Percentiles rank a stretch among this genome's conserved stretches.
These are phyloP conservation scores for Axea sp. DNA, from an alignment of 2,888 invertebrate genomes.

Conservation along the genomic window DNA sequence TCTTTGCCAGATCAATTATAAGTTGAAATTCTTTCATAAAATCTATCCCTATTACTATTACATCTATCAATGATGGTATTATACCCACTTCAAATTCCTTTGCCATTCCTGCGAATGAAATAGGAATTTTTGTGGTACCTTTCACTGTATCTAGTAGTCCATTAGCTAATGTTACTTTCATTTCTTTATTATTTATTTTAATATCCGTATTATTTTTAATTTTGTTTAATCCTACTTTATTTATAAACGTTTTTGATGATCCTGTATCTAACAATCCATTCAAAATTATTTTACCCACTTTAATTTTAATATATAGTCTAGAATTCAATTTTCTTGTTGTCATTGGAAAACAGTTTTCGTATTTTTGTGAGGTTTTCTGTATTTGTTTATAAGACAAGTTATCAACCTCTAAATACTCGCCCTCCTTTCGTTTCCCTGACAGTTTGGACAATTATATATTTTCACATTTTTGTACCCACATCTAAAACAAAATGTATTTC, in stretches of 20 bases:
- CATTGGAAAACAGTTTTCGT: constrained; percentile 36
- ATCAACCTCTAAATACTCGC: too few species aligned
- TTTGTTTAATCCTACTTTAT: constrained; percentile 9
- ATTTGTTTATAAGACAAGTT: too few species aligned
- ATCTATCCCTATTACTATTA: constrained; percentile 22
- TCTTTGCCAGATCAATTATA: constrained; percentile 18
- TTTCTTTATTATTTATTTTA: neutral
- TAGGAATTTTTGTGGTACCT: neutral
- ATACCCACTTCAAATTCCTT: constrained; percentile 3
- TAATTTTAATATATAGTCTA: constrained; percentile 2
- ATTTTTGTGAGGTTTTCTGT: too few species aligned
- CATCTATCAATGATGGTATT: constrained; percentile 6
- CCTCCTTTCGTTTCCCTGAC: too few species aligned
- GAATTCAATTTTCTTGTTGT: constrained; percentile 19
- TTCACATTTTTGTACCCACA: too few species aligned
- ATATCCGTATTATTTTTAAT: too few species aligned
- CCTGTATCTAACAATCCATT: constrained; percentile 21
- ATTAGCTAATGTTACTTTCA: neutral
- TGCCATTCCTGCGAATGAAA: neutral
- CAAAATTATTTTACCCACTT: neutral
- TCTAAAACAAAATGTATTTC: too few species aligned
- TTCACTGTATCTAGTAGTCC: neutral
- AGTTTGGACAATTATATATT: too few species aligned
- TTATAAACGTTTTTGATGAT: constrained; percentile 32
- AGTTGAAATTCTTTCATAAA: constrained; percentile 23